Evolutionary conservation across 2,888 invertebrate species (phyloP), one percentile per base, ranked within the genome.

Genomic region (Pseudococcus jackbeardsleyi): DNA sequence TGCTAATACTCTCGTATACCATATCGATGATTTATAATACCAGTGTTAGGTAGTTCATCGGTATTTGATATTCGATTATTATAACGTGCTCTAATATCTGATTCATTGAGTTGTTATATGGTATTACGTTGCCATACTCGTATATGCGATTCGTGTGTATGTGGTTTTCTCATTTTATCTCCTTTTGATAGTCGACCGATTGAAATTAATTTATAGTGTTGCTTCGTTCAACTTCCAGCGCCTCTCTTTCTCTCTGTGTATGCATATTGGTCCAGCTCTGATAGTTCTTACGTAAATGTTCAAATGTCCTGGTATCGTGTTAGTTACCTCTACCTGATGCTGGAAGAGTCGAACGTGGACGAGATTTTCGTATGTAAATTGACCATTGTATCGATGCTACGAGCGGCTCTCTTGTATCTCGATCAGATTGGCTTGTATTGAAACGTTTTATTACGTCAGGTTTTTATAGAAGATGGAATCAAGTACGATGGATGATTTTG

Each of bases 1-100:
- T 72, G 26, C 72, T 72, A 72, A 33, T 72, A 72, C 72, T 8
- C 33, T 12, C 33, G 64, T 64, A 22, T 64, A 11, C 64, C 22
- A 72, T 33, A 33, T 72, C 72, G 46, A 82, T 82, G 79, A 82
- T 82, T 82, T 82, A 82, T 46, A 46, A 46, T 82, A 82, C 46
- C 42, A 17, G 72, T 33, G 64, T 64, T 64, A 17, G 77, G 9
- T 50, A 15, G 15, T 50, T 42, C 48, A 50, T 50, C 12, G 54
- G 77, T 77, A 77, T 77, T 77, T 26, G 68, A 68, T 68, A 68
- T 68, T 68, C 68, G 68, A 26, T 68, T 68, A 26, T 68, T 68
- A 68, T 22, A 77, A 42, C 77, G 77, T 77, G 77, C 68, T 22
- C 26, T 68, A 68, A 77, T 77, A 77, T 77, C 77, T 77, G 77